These are phyloP conservation scores for Lepus oiostolus DNA, from an alignment of 2,797 vertebrate genomes.

Conservation along the genomic window DNA sequence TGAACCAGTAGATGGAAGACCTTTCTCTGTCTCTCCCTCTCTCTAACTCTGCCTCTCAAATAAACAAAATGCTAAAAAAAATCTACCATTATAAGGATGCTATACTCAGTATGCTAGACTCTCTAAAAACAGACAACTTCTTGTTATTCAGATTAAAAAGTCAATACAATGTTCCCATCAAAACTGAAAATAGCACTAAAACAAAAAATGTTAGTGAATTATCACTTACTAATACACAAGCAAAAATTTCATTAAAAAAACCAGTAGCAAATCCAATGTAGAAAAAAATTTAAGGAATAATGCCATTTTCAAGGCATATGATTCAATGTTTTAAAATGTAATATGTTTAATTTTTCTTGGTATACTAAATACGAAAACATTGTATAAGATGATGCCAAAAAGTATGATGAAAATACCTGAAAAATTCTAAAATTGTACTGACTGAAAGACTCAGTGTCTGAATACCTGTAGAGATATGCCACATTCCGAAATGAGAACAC, in stretches of 20 bases:
- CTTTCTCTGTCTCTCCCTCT: too few relatives aligned
- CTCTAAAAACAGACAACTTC: not conserved
- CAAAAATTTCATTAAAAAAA: not conserved
- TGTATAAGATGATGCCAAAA: not conserved
- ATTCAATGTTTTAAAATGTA: not conserved
- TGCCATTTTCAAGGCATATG: too few relatives aligned
- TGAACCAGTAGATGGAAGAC: too few relatives aligned
- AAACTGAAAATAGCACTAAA: not conserved
- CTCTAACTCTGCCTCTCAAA: too few relatives aligned
- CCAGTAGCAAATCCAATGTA: not conserved
- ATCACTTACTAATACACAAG: not conserved
- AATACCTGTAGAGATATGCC: not conserved
- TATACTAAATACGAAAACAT: not conserved
- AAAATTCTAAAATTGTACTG: not conserved
- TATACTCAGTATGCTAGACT: not conserved
- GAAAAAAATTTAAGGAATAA: too few relatives aligned
- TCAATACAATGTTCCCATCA: not conserved
- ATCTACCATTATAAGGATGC: not conserved
- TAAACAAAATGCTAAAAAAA: too few relatives aligned
- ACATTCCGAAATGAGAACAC: not conserved
- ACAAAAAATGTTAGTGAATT: not conserved
- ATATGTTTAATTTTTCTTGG: not conserved
- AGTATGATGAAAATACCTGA: not conserved
- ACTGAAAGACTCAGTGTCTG: not conserved
- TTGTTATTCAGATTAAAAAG: not conserved